Conservation (phyloP, 2,113 vertebrate genomes). For the Laticauda colubrina region DNA sequence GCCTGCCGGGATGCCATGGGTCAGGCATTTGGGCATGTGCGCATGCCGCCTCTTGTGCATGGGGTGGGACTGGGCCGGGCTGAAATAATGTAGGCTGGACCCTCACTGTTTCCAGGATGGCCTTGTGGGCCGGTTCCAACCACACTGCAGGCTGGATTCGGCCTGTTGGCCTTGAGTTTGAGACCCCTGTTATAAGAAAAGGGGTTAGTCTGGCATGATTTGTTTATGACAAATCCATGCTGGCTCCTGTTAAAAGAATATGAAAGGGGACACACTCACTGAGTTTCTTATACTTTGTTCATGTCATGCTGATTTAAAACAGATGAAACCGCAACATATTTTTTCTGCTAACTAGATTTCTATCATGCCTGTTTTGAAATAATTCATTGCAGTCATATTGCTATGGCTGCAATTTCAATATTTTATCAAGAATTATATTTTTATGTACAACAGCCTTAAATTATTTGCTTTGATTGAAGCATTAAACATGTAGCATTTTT, state of each 20-base stretch:
- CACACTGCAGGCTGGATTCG: too few species aligned
- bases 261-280: not conserved
- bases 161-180: too few species aligned
- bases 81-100: too few species aligned
- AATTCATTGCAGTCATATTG: conserved; percentile 10
- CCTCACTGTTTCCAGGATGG: too few species aligned
- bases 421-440: conserved; percentile 19
- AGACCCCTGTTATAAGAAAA: not conserved
- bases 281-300: not conserved
- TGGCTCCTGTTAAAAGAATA: not conserved
- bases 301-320: not conserved
- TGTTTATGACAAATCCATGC: not conserved
- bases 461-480: not conserved
- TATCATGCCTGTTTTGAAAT: conserved; percentile 22
- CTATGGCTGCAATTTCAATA: not conserved
- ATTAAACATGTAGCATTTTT: conserved; percentile 6
- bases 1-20: too few species aligned
- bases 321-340: not conserved
- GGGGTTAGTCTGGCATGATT: not conserved
- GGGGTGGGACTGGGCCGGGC: too few species aligned
- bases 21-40: too few species aligned
- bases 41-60: too few species aligned
- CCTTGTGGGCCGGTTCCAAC: too few species aligned
- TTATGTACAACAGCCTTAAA: not conserved
- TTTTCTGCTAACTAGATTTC: conserved; percentile 16